Conservation (phyloP, 2,797 vertebrate genomes). For the Hippopotamyrus pictus region DNA sequence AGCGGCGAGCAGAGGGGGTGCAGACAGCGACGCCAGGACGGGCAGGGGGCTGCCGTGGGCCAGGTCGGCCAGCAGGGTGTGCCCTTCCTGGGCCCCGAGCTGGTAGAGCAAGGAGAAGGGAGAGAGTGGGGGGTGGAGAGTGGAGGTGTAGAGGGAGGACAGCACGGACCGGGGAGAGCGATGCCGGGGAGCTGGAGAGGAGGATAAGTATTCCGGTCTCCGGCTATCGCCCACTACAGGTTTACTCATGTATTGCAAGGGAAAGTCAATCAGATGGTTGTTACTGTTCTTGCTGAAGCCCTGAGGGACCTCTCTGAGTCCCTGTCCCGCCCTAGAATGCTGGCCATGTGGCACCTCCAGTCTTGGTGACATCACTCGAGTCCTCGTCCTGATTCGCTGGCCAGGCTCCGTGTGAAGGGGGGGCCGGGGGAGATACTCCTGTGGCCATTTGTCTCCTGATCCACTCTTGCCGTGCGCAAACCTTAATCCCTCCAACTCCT, state of each 20-base stretch:
- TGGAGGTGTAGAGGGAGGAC: slow-evolving; percentile 56
- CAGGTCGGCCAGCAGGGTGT: slow-evolving; percentile 49
- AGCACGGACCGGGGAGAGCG: slow-evolving; percentile 38
- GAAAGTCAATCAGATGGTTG: neutral
- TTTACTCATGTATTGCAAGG: neutral
- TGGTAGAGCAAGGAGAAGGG: slow-evolving; percentile 65
- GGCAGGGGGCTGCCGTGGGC: slow-evolving; percentile 36
- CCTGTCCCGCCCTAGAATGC: neutral
- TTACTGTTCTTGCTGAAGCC: slow-evolving; percentile 37
- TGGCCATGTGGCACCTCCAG: neutral
- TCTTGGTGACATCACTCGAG: neutral
- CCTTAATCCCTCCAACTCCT: slow-evolving; percentile 16
- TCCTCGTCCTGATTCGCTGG: neutral
- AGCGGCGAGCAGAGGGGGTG: slow-evolving; percentile 29
- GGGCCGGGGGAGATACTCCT: slow-evolving; percentile 14
- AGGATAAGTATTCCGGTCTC: slow-evolving; percentile 32
- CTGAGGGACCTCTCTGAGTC: neutral
- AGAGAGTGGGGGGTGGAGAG: slow-evolving; percentile 54
- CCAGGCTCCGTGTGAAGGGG: neutral
- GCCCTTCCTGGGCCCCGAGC: slow-evolving; percentile 51
- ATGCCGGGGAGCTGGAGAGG: slow-evolving; percentile 32
- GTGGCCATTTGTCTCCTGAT: neutral
- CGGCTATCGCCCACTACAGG: neutral
- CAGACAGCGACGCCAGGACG: slow-evolving; percentile 33
- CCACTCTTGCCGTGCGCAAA: neutral